Percentiles rank a stretch among this genome's conserved stretches.
Evolutionary conservation across 2,888 invertebrate genomes (phyloP).

Genomic region (Nephrotoma guestfalica): DNA sequence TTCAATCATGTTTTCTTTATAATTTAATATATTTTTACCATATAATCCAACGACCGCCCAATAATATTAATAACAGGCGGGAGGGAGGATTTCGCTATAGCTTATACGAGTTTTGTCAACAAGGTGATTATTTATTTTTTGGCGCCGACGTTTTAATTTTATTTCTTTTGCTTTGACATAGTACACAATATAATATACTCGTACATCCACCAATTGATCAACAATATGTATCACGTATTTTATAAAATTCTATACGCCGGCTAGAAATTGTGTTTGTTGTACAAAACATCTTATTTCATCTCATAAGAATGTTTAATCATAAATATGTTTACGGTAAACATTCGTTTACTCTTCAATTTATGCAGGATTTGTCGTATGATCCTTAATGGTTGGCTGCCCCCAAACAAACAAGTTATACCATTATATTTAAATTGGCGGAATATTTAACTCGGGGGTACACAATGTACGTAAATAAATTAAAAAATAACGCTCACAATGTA

Average conservation of each 20-base stretch:
- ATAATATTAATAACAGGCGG: not conserved
- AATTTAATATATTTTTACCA: not conserved
- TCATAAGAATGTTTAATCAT: not conserved
- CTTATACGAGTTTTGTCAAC: not conserved
- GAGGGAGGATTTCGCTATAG: not conserved
- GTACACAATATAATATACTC: not conserved
- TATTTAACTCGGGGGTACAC: too few species aligned
- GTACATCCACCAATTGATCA: not conserved
- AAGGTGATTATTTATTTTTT: not conserved
- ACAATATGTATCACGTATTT: not conserved
- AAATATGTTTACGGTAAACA: too few species aligned
- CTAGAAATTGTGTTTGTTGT: not conserved
- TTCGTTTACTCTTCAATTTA: too few species aligned
- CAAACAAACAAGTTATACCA: too few species aligned
- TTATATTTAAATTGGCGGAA: too few species aligned
- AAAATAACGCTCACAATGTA: too few species aligned
- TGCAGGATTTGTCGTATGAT: too few species aligned
- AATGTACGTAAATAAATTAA: too few species aligned
- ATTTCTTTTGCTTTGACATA: not conserved
- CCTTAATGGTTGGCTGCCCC: too few species aligned
- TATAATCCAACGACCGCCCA: not conserved
- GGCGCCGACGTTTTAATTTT: not conserved
- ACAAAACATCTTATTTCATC: not conserved
- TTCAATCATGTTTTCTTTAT: not conserved
- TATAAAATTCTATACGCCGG: not conserved